Evolutionary conservation across 2,113 vertebrate genomes (phyloP).

Genomic region (Petroica traversi): DNA sequence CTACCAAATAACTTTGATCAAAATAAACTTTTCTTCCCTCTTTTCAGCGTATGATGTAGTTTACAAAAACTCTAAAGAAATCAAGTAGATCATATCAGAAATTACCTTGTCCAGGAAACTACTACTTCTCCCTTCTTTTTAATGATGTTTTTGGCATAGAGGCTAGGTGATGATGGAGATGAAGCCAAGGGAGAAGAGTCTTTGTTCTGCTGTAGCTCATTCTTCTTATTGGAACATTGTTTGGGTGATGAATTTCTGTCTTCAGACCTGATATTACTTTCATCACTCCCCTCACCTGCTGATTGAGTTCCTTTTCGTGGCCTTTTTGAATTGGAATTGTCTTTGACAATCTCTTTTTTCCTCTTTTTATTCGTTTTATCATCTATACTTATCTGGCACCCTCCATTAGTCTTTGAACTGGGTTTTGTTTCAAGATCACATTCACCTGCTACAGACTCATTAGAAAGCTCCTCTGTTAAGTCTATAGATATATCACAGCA

Average conservation of each 20-base stretch:
- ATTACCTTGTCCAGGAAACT: constrained; percentile 92
- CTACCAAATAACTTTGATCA: not conserved
- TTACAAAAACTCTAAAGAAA: not conserved
- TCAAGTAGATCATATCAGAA: not conserved
- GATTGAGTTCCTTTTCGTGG: constrained; percentile 61
- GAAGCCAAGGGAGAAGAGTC: constrained; percentile 3
- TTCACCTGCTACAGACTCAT: not conserved
- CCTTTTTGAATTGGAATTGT: constrained; percentile 55
- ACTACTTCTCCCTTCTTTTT: constrained; percentile 93
- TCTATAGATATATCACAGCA: not conserved
- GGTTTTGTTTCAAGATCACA: constrained; percentile 33
- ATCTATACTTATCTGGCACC: constrained; percentile 34
- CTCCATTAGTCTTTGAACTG: not conserved
- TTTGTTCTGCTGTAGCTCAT: constrained; percentile 34
- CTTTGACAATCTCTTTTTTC: constrained; percentile 53
- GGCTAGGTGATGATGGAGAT: constrained; percentile 74
- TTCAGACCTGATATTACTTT: constrained; percentile 13
- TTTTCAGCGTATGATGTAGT: fast-evolving
- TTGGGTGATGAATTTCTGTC: constrained; percentile 23
- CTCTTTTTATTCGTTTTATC: constrained; percentile 71
- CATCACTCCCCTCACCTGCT: constrained; percentile 3
- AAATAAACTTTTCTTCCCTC: not conserved
- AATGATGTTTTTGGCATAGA: constrained; percentile 92
- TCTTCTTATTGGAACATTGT: constrained; percentile 35
- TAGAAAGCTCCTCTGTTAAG: constrained; percentile 54